A percentile compares a stretch with the other conserved stretches of the same genome.
Evolutionary conservation across 2,888 invertebrate genomes (phyloP).

Genomic region (Tiliacea aurago): DNA sequence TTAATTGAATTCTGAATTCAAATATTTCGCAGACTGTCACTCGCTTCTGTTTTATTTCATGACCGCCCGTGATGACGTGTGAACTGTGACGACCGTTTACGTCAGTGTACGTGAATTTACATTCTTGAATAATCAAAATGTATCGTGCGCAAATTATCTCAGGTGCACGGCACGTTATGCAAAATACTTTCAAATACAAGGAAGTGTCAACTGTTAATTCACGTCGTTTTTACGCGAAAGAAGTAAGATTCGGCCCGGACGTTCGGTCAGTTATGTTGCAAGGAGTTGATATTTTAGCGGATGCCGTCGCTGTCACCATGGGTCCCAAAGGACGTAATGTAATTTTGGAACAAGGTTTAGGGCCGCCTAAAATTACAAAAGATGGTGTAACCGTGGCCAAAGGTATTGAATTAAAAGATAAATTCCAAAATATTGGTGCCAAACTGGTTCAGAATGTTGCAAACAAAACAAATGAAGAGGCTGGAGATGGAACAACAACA

Average conservation of each 20-base stretch:
- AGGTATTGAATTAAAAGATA: constrained; percentile 98
- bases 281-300: constrained; percentile 99
- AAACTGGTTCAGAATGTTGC: constrained; percentile 99
- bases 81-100: constrained; percentile 22
- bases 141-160: constrained; percentile 60
- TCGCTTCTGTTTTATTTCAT: constrained; percentile 45
- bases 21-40: constrained; percentile 48
- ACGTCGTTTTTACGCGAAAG: constrained; percentile 94
- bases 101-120: too few species aligned
- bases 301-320: constrained; percentile 99
- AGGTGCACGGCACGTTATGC: constrained; percentile 55
- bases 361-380: constrained; percentile 99
- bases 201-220: constrained; percentile 49
- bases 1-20: constrained; percentile 45
- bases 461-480: constrained; percentile 99
- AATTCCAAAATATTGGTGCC: constrained; percentile 99
- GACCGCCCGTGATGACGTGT: not conserved
- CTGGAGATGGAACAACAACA: constrained; percentile 99
- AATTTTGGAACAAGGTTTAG: constrained; percentile 99
- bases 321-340: constrained; percentile 99
- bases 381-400: constrained; percentile 99
- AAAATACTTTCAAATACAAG: constrained; percentile 48
- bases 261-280: constrained; percentile 98
- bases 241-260: constrained; percentile 98
- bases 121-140: constrained; percentile 66